Base-by-base conservation (phyloP, 1,140 invertebrate genomes). In the Helicoverpa armigera region DNA sequence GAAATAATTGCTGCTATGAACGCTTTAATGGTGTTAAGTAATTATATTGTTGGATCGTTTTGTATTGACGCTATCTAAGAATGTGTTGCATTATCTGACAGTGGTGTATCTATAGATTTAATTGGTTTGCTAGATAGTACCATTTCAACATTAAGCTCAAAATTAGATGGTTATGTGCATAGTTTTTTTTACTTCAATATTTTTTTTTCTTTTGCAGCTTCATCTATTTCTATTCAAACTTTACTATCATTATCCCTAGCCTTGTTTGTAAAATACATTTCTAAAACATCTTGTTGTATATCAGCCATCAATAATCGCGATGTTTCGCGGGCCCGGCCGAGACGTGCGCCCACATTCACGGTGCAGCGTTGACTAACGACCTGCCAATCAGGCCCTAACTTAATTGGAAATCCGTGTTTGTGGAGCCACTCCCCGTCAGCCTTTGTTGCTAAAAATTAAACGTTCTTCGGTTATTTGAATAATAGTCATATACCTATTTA, bases 371-470 rank as follows among this genome's bases (percentile, higher is more conserved):
- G 91, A 94, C 87, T 93, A 94, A 94, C 88, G 92, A 93, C 92
- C 92, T 92, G 92, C 92, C 92, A 94, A 94, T 94, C 92, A 94
- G 88, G 81, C 88, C 89, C 92, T 90, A 83, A 89, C 92, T 94
- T 94, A 94, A 94, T 94, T 94, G 92, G 91, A 94, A 94, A 94
- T 92, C 92, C 92, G 92, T 94, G 92, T 94, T 94, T 90, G 92
- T 86, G 87, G 76, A 91, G 90, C 92, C 89, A 88, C 87, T 89
- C 89, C 88, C 84, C 83, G 85, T 86, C 86, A 88, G 88, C 90
- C 89, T 91, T 94, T 93, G 91, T 94, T 89, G 87, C 87, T 89
- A 94, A 94, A 94, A 94, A 93, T 93, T 94, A 89, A 92, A 93
- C 86, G 69, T 63, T 54, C 77, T 82, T 73, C 79, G 75, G 69